Evolutionary conservation across 2,113 vertebrate species (phyloP), one percentile per base, ranked within the genome.

Genomic region (Chrysochloris asiatica): DNA sequence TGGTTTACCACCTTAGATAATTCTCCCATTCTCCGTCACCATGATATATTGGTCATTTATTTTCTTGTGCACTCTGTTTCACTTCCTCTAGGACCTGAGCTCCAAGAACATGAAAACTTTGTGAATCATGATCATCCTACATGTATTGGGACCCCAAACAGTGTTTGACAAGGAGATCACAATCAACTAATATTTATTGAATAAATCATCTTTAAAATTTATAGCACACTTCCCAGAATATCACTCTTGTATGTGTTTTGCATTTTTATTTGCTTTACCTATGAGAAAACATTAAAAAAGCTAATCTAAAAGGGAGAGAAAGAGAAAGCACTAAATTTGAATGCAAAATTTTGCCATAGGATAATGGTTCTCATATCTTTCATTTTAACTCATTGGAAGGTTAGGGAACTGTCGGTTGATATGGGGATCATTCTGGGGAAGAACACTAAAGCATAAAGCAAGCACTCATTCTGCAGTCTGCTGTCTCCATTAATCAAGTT

Each of bases 401-500:
- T 77, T 92, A 81, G 80, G 26, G 56, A 80, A 83, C 38, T 80
- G 9, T 67, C 6, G 11, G 36, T 91, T 67, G 85, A 90, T 41
- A 47, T 9, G 47, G 30, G 67, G 76, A 83, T 89, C 56, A 73
- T 72, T 41, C 78, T 48, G 28, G 33, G 67, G 79, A 93, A 85
- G 75, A 79, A 79, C 63, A 89, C 78, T 61, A 87, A 91, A 38
- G 56, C 59, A 83, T 45, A 67, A 69, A 90, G n/a, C 43, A 80
- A 48, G 47, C 43, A 88, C 72, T 95, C 69, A 48, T 30, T 72
- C 61, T 85, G 47, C 41, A 79, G 24, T 73, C 87, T 92, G 90
- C 86, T 88, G 47, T 79, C 45, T 92, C 86, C 30, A 71, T 88
- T 76, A 91, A 90, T 93, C 93, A 91, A 76, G 41, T 94, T 93